phyloP scores from a whole-genome alignment of 2,888 invertebrate genomes.

The Callimorpha dominula region DNA sequence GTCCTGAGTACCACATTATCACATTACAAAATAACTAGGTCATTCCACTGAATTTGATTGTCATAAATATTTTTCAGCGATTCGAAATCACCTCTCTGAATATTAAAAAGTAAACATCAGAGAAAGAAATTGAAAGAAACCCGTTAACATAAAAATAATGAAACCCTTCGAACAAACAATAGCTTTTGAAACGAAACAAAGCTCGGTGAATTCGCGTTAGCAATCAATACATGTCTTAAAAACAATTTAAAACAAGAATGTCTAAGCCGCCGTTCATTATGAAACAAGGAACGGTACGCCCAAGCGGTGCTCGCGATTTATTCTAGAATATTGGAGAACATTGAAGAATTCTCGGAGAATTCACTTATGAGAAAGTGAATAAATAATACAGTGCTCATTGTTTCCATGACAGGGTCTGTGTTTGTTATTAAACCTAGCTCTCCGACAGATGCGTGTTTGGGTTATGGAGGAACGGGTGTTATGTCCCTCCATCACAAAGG shows the following conservation, averaged over 20 bases:
- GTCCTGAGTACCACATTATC: not conserved
- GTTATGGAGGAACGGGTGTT: no score
- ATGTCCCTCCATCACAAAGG: no score
- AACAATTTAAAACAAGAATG: conserved; percentile 67
- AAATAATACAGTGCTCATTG: not conserved
- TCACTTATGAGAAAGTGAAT: not conserved
- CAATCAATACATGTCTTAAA: conserved; percentile 74
- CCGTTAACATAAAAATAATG: conserved; percentile 39
- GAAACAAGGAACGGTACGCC: conserved; percentile 64
- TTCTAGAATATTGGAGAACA: conserved; percentile 12
- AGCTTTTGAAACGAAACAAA: conserved; percentile 44
- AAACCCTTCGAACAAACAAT: conserved; percentile 37
- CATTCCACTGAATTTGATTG: not conserved
- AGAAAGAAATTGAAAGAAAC: conserved; percentile 16
- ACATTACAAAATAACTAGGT: not conserved
- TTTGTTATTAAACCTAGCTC: not conserved
- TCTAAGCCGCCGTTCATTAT: conserved; percentile 59
- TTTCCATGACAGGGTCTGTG: not conserved
- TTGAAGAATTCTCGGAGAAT: not conserved
- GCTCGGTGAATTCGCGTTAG: conserved; percentile 51
- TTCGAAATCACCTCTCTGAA: not conserved
- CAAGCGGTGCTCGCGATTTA: conserved; percentile 67
- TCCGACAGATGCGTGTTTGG: not conserved
- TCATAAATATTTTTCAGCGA: not conserved
- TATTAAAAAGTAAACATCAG: conserved; percentile 2